Percentiles rank a stretch among this genome's conserved stretches.
Conservation (phyloP, 2,888 invertebrate species). For the Phasia obesa region DNA sequence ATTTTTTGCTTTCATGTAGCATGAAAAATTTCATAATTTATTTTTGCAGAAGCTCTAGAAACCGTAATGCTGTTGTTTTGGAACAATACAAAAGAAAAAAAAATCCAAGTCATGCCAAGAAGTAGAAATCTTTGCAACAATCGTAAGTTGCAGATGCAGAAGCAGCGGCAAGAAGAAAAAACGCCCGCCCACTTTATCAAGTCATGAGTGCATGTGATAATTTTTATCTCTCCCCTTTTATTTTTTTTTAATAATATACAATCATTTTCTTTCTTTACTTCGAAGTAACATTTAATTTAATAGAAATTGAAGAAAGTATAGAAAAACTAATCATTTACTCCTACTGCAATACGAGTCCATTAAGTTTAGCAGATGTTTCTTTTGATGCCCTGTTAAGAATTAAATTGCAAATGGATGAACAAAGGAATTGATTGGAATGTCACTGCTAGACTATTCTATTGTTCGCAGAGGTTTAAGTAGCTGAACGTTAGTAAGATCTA, state of each 20-base stretch:
- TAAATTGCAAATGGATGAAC: not conserved
- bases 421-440: not conserved
- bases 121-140: conserved; percentile 3
- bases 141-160: conserved; percentile 16
- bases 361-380: conserved; percentile 15
- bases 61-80: conserved; percentile 40
- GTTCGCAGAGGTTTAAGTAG: not conserved
- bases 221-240: conserved; percentile 11
- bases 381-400: not conserved
- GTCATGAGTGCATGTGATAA: conserved; percentile 58
- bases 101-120: no score
- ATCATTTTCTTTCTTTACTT: conserved; percentile 28
- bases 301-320: conserved; percentile 17
- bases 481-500: not conserved
- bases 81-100: conserved; percentile 17
- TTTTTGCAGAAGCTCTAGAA: conserved; percentile 47
- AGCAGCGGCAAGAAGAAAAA: conserved; percentile 45
- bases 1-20: conserved; percentile 57
- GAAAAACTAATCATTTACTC: conserved; percentile 43
- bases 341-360: conserved; percentile 23
- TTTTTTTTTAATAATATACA: conserved; percentile 60
- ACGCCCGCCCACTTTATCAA: conserved; percentile 52
- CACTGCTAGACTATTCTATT: not conserved
- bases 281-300: conserved; percentile 8
- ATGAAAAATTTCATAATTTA: conserved; percentile 67